Evolutionary conservation across 2,113 vertebrate species (phyloP), one percentile per base, ranked within the genome.

Genomic region (Cyanoramphus novaezelandiae): DNA sequence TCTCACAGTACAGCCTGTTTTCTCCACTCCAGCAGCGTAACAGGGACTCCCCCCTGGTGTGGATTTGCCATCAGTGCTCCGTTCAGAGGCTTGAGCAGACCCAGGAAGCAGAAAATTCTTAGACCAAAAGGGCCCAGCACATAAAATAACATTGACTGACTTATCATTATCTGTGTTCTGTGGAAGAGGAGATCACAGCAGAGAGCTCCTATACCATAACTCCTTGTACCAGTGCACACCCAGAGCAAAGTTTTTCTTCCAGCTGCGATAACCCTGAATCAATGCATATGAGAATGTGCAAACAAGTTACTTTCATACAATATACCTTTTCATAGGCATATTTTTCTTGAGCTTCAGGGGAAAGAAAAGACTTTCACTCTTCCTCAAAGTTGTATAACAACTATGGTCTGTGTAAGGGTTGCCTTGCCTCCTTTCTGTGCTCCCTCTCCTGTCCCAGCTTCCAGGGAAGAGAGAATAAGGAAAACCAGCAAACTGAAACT

Each of bases 301-400:
- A 89, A 68, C 24, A 64, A 77, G 63, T 70, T 77, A 86, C 81
- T 95, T 95, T 95, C 95, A 92, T 89, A 76, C 57, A 92, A 82
- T 92, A 95, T 95, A 90, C 83, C 33, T 89, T 95, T 96, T 91
- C 41, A 76, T 93, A 91, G 76, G 47, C 20, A 88, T 31, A 43
- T 93, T 89, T 94, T 75, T 77, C 79, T 72, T 84, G 64, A 87
- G 84, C 47, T 93, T 95, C 74, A 89, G 77, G 86, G 74, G 27
- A 84, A 87, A 93, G 52, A 60, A 89, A 93, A 85, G 88, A 2
- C 16, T 50, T 86, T 68, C 60, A 46, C 20, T 84, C 43, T 65
- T 77, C 47, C 88, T 84, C 37, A 71, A 68, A 92, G 86, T 64
- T 43, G 2, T 43, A 23, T 35, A 83, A 43, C 19, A 80, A 39